These are phyloP conservation scores for Bolborhynchus lineola DNA, from an alignment of 2,113 vertebrate genomes.

Conservation along the genomic window DNA sequence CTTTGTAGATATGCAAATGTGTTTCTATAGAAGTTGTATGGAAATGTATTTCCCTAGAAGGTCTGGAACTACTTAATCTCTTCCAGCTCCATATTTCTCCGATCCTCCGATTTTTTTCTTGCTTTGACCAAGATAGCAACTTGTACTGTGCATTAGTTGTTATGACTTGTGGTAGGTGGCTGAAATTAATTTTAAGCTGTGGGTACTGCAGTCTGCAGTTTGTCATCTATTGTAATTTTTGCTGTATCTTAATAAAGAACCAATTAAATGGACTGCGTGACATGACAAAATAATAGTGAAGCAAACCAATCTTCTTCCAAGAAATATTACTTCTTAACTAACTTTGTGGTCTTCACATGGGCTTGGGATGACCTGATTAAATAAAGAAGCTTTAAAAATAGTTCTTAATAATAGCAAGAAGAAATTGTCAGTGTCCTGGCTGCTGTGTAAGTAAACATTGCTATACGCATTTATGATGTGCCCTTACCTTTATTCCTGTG, in stretches of 20 bases:
- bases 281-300: not conserved
- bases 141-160: not conserved
- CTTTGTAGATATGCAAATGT: slow-evolving; percentile 8
- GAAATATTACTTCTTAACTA: not conserved
- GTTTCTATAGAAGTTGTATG: not conserved
- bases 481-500: not conserved
- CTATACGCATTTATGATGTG: not conserved
- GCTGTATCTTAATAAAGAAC: not conserved
- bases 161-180: not conserved
- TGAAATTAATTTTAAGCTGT: not conserved
- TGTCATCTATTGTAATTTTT: not conserved
- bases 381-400: not conserved
- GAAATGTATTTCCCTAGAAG: not conserved
- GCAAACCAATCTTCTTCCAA: not conserved
- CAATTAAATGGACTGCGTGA: not conserved
- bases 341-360: not conserved
- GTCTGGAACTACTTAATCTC: not conserved
- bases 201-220: not conserved
- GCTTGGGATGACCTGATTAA: not conserved
- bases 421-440: not conserved
- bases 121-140: not conserved
- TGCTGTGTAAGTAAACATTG: not conserved
- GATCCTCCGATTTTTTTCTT: not conserved
- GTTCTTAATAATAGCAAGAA: not conserved
- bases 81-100: not conserved